These are phyloP conservation scores for Gymnarchus niloticus DNA, from an alignment of 2,113 vertebrate species.

Conservation along the genomic window DNA sequence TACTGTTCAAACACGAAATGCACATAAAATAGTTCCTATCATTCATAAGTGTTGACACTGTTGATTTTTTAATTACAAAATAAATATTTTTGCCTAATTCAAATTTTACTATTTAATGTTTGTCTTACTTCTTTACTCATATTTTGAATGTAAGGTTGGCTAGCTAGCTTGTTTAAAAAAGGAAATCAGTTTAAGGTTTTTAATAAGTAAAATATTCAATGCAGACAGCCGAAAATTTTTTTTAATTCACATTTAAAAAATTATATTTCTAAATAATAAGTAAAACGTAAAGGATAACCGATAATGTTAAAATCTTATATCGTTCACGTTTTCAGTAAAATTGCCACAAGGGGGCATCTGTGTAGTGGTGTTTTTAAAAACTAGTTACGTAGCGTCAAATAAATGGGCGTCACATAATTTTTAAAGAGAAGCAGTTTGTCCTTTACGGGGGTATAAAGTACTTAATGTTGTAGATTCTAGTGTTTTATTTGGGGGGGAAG, in stretches of 20 bases:
- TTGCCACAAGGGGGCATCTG: neutral
- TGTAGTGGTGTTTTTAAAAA: neutral
- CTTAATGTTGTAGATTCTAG: neutral
- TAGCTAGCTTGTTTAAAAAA: neutral
- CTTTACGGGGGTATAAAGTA: neutral
- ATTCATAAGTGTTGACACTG: neutral
- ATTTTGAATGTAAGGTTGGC: too few relatives aligned
- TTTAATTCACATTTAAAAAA: neutral
- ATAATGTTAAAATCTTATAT: neutral
- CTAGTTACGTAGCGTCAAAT: neutral
- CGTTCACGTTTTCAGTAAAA: neutral
- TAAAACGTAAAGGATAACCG: neutral
- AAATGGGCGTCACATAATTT: neutral
- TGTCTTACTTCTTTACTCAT: too few relatives aligned
- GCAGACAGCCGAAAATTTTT: neutral
- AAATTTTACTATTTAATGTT: too few relatives aligned
- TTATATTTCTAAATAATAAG: neutral
- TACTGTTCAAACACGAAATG: conserved; percentile 5
- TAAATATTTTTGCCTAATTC: too few relatives aligned
- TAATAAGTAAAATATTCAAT: neutral
- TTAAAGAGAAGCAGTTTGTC: too few relatives aligned
- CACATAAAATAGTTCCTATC: neutral
- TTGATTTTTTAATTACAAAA: too few relatives aligned
- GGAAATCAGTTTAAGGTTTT: neutral
- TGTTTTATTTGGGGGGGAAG: too few relatives aligned